Base-by-base conservation (phyloP, 2,888 invertebrate species). In the Diaperis boleti region DNA sequence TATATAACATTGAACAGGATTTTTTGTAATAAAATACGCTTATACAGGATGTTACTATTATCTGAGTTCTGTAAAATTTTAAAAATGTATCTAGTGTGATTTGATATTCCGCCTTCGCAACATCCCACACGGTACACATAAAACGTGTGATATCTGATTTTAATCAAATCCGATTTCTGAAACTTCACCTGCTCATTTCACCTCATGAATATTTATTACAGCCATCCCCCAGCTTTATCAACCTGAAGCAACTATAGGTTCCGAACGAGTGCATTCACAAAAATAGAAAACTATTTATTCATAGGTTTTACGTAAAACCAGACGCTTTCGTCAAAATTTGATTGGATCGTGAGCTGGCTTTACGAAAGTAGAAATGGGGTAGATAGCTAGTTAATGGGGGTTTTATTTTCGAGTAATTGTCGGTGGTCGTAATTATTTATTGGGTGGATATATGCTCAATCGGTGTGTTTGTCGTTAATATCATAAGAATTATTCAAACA, bases 361-460 rank as follows among this genome's bases (percentile, higher is more conserved):
- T 18, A 10, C 13, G 42, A 22, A 39, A 17, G 39, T 39, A 15
- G 39, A 39, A 15, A 5, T 1, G 1, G 14, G 13, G 11, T 4
- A 29, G 14, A 14, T 8, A 11, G 15, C 11, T 18, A 4, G 7
- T 35, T 49, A 17, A 50, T 11, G 3, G 10, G 14, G 11, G 13
- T 33, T 50, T 50, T 20, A 50, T 50, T 33, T 18, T 18, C 18
- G n/a, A 29, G 26, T 47, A 44, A 22, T 31, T 47, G 47, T 35
- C n/a, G 14, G 37, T 8, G 18, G 20, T 4, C 22, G 39, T 37
- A 37, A 55, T 55, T 55, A 42, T 55, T 55, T 55, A 31, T 42
- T 55, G 18, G 33, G 33, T 41, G 29, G 26, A 55, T 55, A 55
- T 55, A 42, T 55, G 55, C 41, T 15, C 41, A 55, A 55, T 55